Base-by-base conservation (phyloP, 2,797 vertebrate genomes). In the Cephalopachus bancanus region DNA sequence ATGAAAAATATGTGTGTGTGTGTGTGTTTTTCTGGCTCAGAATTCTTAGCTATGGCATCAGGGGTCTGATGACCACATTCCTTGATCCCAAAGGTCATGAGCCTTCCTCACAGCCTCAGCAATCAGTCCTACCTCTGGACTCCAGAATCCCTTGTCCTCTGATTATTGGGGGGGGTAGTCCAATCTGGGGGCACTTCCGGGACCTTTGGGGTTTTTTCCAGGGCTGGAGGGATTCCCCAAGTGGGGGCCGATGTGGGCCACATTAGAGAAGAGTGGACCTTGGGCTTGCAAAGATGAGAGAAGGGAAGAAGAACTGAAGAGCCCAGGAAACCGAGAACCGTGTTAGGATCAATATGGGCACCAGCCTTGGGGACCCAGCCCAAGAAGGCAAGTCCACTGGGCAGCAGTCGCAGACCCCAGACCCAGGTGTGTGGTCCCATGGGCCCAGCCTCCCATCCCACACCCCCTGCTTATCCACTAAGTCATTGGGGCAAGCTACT, bases 351-450 rank as follows among this genome's bases (percentile, higher is more conserved):
- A 2, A 6, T 0, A 15, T 11, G 20, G 3, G 19, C 20, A 51
- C 64, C 80, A 75, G 60, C 12, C 53, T 91, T 28, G 28, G 72
- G 59, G 51, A 3, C n/a, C 44, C 59, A 49, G 64, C 0, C 3
- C 0, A 0, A 28, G 71, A 8, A 19, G 24, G 24, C 0, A 0
- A 22, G 33, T 19, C 53, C 0, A 1, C 0, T 0, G 0, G 22
- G 51, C 3, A 4, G 62, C 14, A 10, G 65, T 33, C 16, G 67
- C 20, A 55, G 79, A 28, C 55, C 64, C 75, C 44, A 28, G 55
- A 59, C 28, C 17, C 11, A 20, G 24, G 57, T 8, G 9, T 72
- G 4, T 5, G 60, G 53, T 22, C 69, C 62, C 0, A 3, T 0
- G 6, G 60, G 51, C n/a, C 24, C 10, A 0, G 22, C 57, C 72